Conservation (phyloP, 2,888 invertebrate species). For the Orthonevra nobilis region DNA sequence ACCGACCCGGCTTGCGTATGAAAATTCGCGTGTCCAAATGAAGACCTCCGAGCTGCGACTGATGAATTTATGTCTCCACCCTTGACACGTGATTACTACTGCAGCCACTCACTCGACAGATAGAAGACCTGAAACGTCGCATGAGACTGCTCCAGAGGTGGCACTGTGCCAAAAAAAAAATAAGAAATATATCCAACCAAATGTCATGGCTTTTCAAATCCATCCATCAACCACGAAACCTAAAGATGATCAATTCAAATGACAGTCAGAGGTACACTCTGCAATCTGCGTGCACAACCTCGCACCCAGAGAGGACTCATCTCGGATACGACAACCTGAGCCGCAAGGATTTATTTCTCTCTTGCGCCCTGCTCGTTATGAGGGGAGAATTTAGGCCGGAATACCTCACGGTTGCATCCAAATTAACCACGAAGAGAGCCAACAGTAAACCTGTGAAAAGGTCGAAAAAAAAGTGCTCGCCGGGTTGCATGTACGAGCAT, state of each 20-base stretch:
- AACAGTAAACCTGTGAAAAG: constrained; percentile 5
- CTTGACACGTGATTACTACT: constrained; percentile 65
- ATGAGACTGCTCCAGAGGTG: constrained; percentile 26
- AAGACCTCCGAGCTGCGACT: constrained; percentile 58
- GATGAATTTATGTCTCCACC: constrained; percentile 65
- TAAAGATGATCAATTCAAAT: constrained; percentile 59
- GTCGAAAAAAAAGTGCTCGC: constrained; percentile 9
- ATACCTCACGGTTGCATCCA: not conserved
- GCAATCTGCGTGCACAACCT: too few species aligned
- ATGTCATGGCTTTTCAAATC: constrained; percentile 1
- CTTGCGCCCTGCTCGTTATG: too few species aligned
- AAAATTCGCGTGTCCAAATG: constrained; percentile 34
- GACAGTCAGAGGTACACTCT: too few species aligned
- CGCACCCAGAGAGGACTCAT: too few species aligned
- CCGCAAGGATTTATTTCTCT: too few species aligned
- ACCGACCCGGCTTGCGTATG: not conserved
- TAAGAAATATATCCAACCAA: too few species aligned
- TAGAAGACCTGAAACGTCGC: constrained; percentile 60
- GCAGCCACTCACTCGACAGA: constrained; percentile 35
- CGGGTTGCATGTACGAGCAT: constrained; percentile 16
- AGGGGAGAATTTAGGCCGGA: too few species aligned
- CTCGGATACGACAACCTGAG: too few species aligned
- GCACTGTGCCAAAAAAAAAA: constrained; percentile 40
- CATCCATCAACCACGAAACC: constrained; percentile 52
- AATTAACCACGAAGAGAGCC: not conserved